phyloP scores from a whole-genome alignment of 2,113 vertebrate genomes.

The Microcebus jonahi region DNA sequence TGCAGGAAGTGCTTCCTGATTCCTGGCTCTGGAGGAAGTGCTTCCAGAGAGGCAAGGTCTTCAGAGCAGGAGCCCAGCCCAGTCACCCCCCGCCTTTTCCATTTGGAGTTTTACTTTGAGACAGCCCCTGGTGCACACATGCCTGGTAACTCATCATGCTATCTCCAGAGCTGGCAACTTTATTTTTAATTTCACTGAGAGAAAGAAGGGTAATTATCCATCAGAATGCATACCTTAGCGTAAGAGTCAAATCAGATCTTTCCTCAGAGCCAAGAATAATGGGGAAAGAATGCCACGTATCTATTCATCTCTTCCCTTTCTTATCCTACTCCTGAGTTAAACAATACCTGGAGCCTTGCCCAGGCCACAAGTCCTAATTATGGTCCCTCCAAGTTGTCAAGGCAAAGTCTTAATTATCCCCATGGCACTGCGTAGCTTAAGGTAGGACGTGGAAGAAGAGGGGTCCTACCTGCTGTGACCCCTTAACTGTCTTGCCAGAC shows the following conservation, averaged over 20 bases:
- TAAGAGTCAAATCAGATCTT: slow-evolving; percentile 49
- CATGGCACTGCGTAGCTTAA: background rate
- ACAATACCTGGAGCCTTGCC: slow-evolving; percentile 61
- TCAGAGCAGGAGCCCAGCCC: background rate
- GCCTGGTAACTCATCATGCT: background rate
- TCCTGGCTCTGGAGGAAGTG: background rate
- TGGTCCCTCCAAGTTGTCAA: background rate
- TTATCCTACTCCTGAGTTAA: background rate
- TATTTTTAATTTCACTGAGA: background rate
- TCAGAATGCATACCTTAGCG: background rate
- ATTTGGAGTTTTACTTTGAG: background rate
- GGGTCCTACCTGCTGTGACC: background rate
- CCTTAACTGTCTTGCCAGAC: slow-evolving; percentile 31
- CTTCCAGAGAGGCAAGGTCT: background rate
- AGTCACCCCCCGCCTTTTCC: background rate
- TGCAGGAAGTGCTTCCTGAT: too few species aligned
- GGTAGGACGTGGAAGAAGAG: background rate
- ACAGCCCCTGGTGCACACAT: rapidly evolving
- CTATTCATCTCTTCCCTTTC: slow-evolving; percentile 53
- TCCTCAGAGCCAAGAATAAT: slow-evolving; percentile 62
- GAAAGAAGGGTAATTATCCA: background rate
- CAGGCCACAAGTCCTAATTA: slow-evolving; percentile 38
- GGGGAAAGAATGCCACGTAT: slow-evolving; percentile 56
- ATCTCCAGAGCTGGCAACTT: background rate
- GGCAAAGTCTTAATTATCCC: slow-evolving; percentile 41